Base-by-base conservation (phyloP, 2,797 vertebrate species). In the Crotalus adamanteus region DNA sequence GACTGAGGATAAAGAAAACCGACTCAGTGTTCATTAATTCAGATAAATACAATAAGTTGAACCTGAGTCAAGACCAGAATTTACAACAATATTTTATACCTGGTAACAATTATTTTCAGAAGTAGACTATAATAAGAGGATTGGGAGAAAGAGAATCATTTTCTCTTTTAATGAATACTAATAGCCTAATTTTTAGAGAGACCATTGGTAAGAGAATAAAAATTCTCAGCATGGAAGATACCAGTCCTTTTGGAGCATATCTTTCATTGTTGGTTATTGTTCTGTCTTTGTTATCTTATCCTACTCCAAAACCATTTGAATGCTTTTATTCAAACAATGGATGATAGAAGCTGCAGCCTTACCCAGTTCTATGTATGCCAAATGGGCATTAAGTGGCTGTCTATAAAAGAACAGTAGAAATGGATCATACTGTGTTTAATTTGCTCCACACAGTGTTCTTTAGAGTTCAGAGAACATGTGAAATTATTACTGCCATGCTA, bases 381-480 rank as follows among this genome's bases (percentile, higher is more conserved):
- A 90, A 91, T 91, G 42, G 69, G 47, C 53, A 61, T 87, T n/a
- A 91, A 86, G 90, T 59, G 61, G 59, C 28, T 63, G 47, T 55
- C 59, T 12, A 53, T 91, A 63, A 86, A 91, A 60, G 57, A 85
- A 14, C 26, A 59, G 28, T 61, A 31, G 60, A n/a, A 90, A n/a
- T 69, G 18, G 88, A 90, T 90, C 60, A 20, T 28, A 65, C 42
- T 89, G 88, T 65, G 88, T 51, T 89, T 89, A 69, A 90, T 90
- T 69, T 90, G 63, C 51, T 69, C 88, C 61, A 63, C 28, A 89
- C 42, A 61, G 78, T 61, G 7, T 61, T 86, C 90, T 61, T 91
- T 47, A 63, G 59, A 53, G 47, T 61, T 78, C 25, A 28, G 31
- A 90, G 6, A 42, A 59, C 42, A 28, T 90, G 13, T 83, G 26